A percentile compares a stretch with the other conserved stretches of the same genome.
phyloP scores from a whole-genome alignment of 2,888 invertebrate genomes.

The Agonopterix heracliana region DNA sequence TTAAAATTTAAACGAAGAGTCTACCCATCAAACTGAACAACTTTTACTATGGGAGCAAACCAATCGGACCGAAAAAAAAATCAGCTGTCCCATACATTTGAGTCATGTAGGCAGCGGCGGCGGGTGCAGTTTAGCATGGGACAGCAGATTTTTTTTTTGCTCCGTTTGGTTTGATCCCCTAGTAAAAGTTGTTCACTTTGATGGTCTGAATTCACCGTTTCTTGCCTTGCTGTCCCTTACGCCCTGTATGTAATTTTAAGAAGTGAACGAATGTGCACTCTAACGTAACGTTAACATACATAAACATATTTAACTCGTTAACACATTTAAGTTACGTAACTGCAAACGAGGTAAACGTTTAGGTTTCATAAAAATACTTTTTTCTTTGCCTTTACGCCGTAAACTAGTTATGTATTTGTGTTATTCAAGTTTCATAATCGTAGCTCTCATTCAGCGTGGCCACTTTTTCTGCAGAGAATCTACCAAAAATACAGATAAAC shows the following conservation, averaged over 20 bases:
- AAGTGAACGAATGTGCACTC: background rate
- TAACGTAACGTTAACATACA: constrained; percentile 2
- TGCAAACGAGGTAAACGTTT: constrained; percentile 10
- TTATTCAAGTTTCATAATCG: constrained; percentile 44
- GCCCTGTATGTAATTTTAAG: too few species aligned
- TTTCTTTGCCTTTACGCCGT: constrained; percentile 26
- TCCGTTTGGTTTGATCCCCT: background rate
- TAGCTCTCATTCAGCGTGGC: background rate
- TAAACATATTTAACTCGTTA: constrained; percentile 6
- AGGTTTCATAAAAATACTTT: constrained; percentile 23
- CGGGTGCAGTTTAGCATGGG: too few species aligned
- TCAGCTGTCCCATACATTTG: too few species aligned
- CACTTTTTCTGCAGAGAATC: background rate
- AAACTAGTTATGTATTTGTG: constrained; percentile 41
- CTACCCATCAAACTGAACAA: too few species aligned
- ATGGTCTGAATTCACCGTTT: background rate
- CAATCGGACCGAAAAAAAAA: too few species aligned
- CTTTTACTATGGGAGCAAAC: too few species aligned
- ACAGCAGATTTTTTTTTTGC: background rate
- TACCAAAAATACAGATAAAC: too few species aligned
- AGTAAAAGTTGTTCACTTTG: background rate
- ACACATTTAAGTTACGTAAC: constrained; percentile 6
- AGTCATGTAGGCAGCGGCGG: too few species aligned
- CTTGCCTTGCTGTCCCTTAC: too few species aligned
- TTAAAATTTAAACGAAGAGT: too few species aligned